Base-by-base conservation (phyloP, 2,113 vertebrate genomes). In the Phrynosoma blainvillii region DNA sequence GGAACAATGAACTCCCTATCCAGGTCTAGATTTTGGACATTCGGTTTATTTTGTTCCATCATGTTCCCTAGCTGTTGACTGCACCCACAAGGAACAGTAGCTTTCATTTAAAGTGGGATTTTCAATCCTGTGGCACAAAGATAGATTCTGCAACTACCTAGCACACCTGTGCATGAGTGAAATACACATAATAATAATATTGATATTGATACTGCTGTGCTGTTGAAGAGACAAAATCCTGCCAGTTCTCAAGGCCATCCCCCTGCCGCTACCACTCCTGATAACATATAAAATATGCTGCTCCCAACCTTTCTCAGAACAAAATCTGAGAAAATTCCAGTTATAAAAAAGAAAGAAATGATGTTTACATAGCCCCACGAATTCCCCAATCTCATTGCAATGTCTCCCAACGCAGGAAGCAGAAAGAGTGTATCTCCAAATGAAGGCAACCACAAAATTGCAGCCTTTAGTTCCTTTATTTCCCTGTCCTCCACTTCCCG, bases 401-500 rank as follows among this genome's bases (percentile, higher is more conserved):
- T 11, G 47, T 42, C n/a, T 56, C 85, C 76, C 76, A 86, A 12
- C 21, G 27, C 76, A 70, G 85, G 76, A 86, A 85, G 27, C 36
- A 47, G 36, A 77, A 79, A 86, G n/a, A 9, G 18, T 56, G 36
- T 86, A 79, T 79, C 65, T 79, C 36, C 62, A 54, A 70, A 86
- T 68, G 62, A 66, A 79, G 21, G 20, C 13, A 20, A 71, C 62
- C 62, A 54, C 62, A 36, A 79, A 86, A 79, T 27, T 54, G 85
- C 40, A 21, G 85, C 12, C 62, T 79, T 56, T 30, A 14, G 54
- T 86, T 79, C 59, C 84, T 86, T 86, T 78, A 86, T 86, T 86
- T 86, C 84, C 84, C 84, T 11, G 78, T 66, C 84, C 75, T 78
- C 84, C 84, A 23, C 75, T 86, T 86, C 30, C 76, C 65, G 54